Conservation (phyloP, 2,888 invertebrate genomes). For the Sesia apiformis region DNA sequence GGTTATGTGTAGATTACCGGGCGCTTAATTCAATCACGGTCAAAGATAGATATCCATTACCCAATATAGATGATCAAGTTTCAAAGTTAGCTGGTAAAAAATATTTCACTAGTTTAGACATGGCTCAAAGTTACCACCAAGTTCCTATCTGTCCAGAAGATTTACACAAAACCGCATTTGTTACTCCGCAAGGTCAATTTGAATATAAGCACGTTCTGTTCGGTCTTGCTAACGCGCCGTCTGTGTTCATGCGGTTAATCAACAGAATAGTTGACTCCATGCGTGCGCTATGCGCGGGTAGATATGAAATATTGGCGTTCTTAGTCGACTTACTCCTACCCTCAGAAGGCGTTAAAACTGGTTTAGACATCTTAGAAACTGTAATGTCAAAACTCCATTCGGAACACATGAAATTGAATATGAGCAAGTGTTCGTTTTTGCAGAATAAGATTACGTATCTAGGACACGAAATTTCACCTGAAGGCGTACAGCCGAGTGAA, state of each 20-base stretch:
- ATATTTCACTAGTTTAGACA: conserved; percentile 12
- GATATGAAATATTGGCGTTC: not conserved
- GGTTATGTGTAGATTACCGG: too few species aligned
- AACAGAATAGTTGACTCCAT: not conserved
- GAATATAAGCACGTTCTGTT: not conserved
- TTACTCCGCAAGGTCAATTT: not conserved
- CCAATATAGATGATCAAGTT: conserved; percentile 18
- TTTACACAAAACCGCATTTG: not conserved
- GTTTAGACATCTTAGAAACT: too few species aligned
- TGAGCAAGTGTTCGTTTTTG: not conserved
- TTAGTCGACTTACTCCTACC: too few species aligned
- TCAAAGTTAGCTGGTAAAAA: conserved; percentile 13
- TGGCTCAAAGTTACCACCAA: too few species aligned
- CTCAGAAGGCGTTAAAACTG: too few species aligned
- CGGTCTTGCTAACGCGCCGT: not conserved
- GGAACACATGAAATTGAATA: not conserved
- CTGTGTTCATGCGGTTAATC: not conserved
- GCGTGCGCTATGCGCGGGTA: not conserved
- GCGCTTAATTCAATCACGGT: too few species aligned
- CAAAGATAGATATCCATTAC: too few species aligned
- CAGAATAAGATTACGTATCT: not conserved
- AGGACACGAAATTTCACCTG: too few species aligned
- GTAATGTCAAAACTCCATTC: too few species aligned
- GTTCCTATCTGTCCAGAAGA: conserved; percentile 3
- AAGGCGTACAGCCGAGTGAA: not conserved